Conservation (phyloP, 2,113 vertebrate species). For the Bubo scandiacus region DNA sequence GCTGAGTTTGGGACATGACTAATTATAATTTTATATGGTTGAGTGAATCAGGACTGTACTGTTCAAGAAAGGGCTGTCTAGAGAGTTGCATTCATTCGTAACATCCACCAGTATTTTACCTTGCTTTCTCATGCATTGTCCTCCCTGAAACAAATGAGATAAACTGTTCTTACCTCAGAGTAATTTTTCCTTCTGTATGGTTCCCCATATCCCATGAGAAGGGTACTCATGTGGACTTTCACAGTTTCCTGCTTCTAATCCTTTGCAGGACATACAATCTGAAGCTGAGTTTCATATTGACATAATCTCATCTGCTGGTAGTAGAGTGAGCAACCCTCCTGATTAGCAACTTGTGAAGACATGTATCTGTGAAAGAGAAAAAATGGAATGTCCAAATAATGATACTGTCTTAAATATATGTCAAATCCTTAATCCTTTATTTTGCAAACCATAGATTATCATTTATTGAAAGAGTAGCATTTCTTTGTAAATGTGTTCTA, state of each 20-base stretch:
- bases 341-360: background rate
- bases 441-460: background rate
- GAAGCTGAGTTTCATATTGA: background rate
- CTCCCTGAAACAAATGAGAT: background rate
- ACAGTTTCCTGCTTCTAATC: background rate
- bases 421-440: background rate
- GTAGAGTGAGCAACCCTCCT: background rate
- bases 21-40: conserved; percentile 34
- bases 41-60: background rate
- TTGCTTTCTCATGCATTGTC: background rate
- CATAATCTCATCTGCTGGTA: background rate
- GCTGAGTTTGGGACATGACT: conserved; percentile 15
- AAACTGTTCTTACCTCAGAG: background rate
- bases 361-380: background rate
- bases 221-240: background rate
- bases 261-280: background rate
- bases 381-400: background rate
- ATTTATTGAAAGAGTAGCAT: background rate
- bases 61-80: background rate
- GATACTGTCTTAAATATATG: background rate
- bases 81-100: background rate
- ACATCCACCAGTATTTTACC: background rate
- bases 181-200: background rate
- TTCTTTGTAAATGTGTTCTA: background rate
- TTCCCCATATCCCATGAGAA: background rate